Evolutionary conservation across 2,797 vertebrate species (phyloP).

Genomic region (Staurois parvus): DNA sequence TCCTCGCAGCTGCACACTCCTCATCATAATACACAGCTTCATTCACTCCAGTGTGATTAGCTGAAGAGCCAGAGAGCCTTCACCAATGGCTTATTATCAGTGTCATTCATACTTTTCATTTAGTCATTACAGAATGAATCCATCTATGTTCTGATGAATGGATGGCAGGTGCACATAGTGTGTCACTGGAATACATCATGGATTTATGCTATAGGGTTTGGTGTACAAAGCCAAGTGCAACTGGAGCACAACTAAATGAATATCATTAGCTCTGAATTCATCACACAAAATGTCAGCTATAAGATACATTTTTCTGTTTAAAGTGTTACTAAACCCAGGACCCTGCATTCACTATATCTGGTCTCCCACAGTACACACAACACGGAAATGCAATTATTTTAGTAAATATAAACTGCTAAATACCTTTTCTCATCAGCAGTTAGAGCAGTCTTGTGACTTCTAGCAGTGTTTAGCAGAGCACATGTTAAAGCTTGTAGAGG

Average conservation of each 20-base stretch:
- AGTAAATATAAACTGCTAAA: too few species aligned
- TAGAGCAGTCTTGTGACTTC: too few species aligned
- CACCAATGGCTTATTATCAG: slow-evolving; percentile 39
- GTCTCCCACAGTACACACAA: too few species aligned
- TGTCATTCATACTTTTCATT: slow-evolving; percentile 52
- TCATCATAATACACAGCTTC: slow-evolving; percentile 47
- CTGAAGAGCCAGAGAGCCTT: not conserved
- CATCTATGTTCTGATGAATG: slow-evolving; percentile 40
- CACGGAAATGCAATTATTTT: too few species aligned
- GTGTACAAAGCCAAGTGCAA: slow-evolving; percentile 10
- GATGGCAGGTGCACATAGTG: slow-evolving; percentile 34
- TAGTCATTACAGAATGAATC: slow-evolving; percentile 32
- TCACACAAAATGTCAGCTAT: not conserved
- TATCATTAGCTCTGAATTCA: slow-evolving; percentile 27
- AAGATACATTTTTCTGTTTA: not conserved
- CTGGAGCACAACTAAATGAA: not conserved
- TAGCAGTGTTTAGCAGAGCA: too few species aligned
- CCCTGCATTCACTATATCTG: too few species aligned
- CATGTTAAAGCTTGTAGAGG: too few species aligned
- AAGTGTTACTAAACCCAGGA: too few species aligned
- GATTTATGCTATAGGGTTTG: not conserved
- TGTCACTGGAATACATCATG: slow-evolving; percentile 13
- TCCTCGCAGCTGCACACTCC: slow-evolving; percentile 46
- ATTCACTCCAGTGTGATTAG: slow-evolving; percentile 38
- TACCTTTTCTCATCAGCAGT: too few species aligned